Evolutionary conservation across 2,113 vertebrate genomes (phyloP), one percentile per base, ranked within the genome.

Genomic region (Syngnathoides biaculeatus): DNA sequence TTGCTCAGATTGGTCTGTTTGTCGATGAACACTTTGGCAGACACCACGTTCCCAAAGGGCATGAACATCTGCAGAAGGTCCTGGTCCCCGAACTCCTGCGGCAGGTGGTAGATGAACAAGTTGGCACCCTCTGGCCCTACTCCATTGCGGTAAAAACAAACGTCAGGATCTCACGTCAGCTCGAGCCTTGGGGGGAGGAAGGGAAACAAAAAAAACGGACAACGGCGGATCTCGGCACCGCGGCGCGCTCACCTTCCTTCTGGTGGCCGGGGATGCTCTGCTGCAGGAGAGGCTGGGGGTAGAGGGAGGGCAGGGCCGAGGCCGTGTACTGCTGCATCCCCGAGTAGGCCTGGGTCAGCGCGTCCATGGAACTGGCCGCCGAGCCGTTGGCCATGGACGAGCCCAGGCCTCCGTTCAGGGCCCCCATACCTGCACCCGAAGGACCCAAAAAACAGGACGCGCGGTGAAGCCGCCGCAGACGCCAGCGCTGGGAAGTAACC

Each of bases 1-100:
- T 98, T 98, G 96, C 96, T 98, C 92, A 98, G 93, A 94, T 98
- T 98, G 93, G 96, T 98, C 94, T 98, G 96, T 94, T 98, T 98
- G 93, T 98, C 96, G 90, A 98, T 98, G 93, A 98, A 98, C 92
- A 98, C 96, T 96, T 98, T 98, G 94, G 96, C 95, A 93, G 96
- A 98, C 90, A 98, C 96, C 91, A 98, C 95, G 83, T 97, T 98
- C 92, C 96, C 96, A 89, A 98, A 98, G 93, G 96, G 96, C 95
- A 98, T 97, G 93, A 98, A 98, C 96, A 98, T 98, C 93, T 98
- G 96, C 86, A 98, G 93, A 88, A 98, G 95, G 92, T 98, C 96
- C 92, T 98, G 96, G 92, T 98, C 96, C 86, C 96, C 96, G 91
- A 98, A 98, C 91, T 98, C 96, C 91, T 98, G 96, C 85, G 96